phyloP scores from a whole-genome alignment of 2,888 invertebrate genomes.

The Brenthis hecate region DNA sequence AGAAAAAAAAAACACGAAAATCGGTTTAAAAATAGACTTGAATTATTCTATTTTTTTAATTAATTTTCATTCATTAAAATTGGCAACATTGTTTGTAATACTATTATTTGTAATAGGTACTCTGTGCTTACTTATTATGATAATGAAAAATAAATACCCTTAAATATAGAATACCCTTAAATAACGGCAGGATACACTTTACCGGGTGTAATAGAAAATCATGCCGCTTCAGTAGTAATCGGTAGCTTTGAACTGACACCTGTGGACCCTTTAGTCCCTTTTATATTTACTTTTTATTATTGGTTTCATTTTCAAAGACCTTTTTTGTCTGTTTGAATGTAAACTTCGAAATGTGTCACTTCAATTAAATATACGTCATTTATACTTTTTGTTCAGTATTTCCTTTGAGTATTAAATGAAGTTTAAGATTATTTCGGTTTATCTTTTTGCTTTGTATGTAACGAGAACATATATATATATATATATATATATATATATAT shows the following conservation, averaged over 20 bases:
- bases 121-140: no score
- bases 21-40: no score
- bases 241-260: constrained; percentile 59
- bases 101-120: no score
- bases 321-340: constrained; percentile 24
- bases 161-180: neutral
- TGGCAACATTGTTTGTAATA: no score
- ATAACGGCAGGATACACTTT: neutral
- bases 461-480: no score
- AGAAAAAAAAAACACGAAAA: no score
- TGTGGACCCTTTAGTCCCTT: constrained; percentile 44
- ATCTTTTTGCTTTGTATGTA: no score
- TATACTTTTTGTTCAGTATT: constrained; percentile 1
- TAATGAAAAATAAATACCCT: no score
- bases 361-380: constrained; percentile 8
- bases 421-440: no score
- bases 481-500: no score
- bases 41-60: no score
- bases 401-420: neutral
- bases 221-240: constrained; percentile 51
- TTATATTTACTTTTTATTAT: constrained; percentile 31
- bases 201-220: constrained; percentile 39
- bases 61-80: no score
- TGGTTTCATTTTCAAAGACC: constrained; percentile 15
- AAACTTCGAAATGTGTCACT: constrained; percentile 21